Evolutionary conservation across 1,140 invertebrate species (phyloP).

Genomic region (Planococcus citri): DNA sequence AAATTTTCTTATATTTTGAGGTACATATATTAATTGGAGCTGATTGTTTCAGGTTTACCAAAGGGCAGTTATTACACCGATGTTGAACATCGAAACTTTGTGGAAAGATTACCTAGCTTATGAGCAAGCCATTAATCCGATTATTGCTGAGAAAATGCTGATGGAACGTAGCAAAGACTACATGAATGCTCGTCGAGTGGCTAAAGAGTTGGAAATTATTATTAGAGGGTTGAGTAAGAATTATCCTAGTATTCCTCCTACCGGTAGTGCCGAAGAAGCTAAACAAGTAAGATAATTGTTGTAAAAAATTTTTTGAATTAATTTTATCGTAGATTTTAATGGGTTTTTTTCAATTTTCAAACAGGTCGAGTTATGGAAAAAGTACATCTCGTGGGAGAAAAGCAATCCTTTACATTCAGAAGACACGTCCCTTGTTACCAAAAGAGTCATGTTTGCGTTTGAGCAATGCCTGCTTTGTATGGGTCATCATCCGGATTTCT

Average conservation of each 20-base stretch:
- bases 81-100: slow-evolving; percentile 91
- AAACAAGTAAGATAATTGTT: slow-evolving; percentile 57
- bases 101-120: slow-evolving; percentile 93
- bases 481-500: slow-evolving; percentile 95
- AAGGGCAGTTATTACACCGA: slow-evolving; percentile 88
- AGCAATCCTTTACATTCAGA: slow-evolving; percentile 91
- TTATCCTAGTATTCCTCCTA: slow-evolving; percentile 85
- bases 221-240: slow-evolving; percentile 90
- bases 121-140: slow-evolving; percentile 89
- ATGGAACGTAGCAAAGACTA: slow-evolving; percentile 86
- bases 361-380: slow-evolving; percentile 97
- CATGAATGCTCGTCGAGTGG: slow-evolving; percentile 93
- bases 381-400: slow-evolving; percentile 96
- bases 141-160: slow-evolving; percentile 90
- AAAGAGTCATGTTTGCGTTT: slow-evolving; percentile 95
- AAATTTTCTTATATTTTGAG: too few species aligned
- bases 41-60: slow-evolving; percentile 87
- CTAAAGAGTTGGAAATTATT: slow-evolving; percentile 89
- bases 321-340: background rate
- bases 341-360: background rate
- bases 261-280: slow-evolving; percentile 76
- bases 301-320: background rate
- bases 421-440: slow-evolving; percentile 82
- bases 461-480: slow-evolving; percentile 94
- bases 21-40: too few species aligned